Conservation (phyloP, 2,113 vertebrate species). For the Pseudopodoces humilis region DNA sequence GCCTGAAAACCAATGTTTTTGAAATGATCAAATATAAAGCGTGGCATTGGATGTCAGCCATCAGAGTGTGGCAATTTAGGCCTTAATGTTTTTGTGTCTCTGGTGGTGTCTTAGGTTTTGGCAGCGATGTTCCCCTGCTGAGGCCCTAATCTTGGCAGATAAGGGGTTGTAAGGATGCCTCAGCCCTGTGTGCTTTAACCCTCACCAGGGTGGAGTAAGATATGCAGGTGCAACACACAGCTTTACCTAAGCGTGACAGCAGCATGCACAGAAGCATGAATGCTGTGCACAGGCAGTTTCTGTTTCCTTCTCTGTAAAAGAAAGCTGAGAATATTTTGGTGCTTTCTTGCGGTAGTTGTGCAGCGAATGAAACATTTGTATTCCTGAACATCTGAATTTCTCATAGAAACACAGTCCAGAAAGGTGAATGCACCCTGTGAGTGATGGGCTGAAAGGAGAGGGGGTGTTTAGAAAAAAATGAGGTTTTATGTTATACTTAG, state of each 20-base stretch:
- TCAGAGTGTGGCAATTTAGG: background rate
- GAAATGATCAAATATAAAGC: background rate
- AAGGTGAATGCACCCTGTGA: background rate
- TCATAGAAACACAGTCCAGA: background rate
- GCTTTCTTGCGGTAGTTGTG: background rate
- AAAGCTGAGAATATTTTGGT: background rate
- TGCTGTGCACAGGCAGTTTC: background rate
- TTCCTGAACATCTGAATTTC: background rate
- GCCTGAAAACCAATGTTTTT: background rate
- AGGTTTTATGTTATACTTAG: background rate
- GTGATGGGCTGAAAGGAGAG: background rate
- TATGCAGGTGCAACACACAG: background rate
- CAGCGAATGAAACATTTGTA: background rate
- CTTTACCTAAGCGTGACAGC: accelerated
- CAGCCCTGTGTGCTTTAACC: constrained; percentile 19
- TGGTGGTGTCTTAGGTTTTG: background rate
- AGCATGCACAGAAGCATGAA: background rate
- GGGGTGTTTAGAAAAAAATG: background rate
- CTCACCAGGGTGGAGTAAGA: background rate
- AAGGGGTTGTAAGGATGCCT: background rate
- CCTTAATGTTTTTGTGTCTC: background rate
- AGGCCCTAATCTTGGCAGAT: background rate
- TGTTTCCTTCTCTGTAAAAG: background rate
- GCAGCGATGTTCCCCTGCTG: background rate
- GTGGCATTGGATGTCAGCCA: background rate